These are phyloP conservation scores for Pristionchus japonicus DNA, from an alignment of 2,888 invertebrate genomes.

Conservation along the genomic window DNA sequence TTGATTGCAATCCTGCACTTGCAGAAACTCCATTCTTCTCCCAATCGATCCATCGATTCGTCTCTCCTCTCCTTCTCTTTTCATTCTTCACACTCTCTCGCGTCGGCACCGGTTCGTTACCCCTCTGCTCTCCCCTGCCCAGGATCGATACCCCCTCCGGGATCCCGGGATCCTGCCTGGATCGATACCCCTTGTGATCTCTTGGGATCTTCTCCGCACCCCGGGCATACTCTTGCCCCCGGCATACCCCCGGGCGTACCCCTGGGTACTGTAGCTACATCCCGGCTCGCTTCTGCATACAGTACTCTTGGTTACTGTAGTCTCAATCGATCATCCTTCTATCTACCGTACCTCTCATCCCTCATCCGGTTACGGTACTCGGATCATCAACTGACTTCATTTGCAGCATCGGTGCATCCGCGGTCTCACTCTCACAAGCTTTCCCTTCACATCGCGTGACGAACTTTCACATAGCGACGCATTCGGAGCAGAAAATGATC, in stretches of 20 bases:
- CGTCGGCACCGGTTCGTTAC: constrained; percentile 11
- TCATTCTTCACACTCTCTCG: constrained; percentile 7
- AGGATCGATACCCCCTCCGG: neutral
- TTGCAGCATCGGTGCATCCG: neutral
- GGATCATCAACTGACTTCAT: neutral
- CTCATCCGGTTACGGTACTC: neutral
- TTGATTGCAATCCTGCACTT: neutral
- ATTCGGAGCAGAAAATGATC: neutral
- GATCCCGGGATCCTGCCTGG: neutral
- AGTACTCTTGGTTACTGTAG: no score
- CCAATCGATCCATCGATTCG: neutral
- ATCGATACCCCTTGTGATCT: neutral
- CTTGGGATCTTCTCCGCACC: neutral
- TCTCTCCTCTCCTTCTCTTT: neutral
- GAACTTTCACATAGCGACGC: neutral
- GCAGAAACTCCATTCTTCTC: neutral
- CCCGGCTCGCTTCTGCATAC: neutral
- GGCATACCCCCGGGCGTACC: neutral
- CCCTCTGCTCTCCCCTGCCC: neutral
- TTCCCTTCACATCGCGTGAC: neutral
- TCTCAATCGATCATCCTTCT: neutral
- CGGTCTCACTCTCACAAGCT: neutral
- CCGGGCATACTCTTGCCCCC: neutral
- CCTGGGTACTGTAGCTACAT: neutral
- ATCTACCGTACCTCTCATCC: neutral